phyloP scores from a whole-genome alignment of 2,797 vertebrate genomes.

The Semaprochilodus insignis region DNA sequence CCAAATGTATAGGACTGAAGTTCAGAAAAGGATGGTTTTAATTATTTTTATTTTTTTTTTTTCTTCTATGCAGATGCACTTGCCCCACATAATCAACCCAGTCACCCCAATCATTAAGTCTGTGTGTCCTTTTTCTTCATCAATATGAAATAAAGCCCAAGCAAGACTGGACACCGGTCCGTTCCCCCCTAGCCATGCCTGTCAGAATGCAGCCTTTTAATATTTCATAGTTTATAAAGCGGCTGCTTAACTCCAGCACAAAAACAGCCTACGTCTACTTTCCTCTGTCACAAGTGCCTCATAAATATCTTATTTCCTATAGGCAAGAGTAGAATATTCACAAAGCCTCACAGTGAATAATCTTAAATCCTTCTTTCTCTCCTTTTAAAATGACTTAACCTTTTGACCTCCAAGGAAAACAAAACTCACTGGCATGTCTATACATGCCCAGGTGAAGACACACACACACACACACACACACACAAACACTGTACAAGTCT shows the following conservation, averaged over 20 bases:
- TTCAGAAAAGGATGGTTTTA: no score
- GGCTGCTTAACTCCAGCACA: conserved; percentile 62
- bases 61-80: no score
- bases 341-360: conserved; percentile 14
- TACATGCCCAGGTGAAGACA: not conserved
- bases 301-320: conserved; percentile 14
- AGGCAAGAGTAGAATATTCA: conserved; percentile 14
- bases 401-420: not conserved
- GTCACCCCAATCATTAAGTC: no score
- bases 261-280: conserved; percentile 50
- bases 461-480: not conserved
- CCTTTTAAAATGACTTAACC: not conserved
- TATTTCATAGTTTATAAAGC: conserved; percentile 74
- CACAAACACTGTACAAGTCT: not conserved
- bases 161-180: conserved; percentile 62
- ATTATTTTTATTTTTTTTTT: no score
- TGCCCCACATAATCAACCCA: no score
- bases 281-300: not conserved
- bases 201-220: conserved; percentile 58
- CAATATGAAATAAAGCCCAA: conserved; percentile 69
- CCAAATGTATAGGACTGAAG: no score
- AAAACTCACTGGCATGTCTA: not conserved
- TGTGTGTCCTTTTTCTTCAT: conserved; percentile 71
- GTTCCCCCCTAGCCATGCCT: conserved; percentile 43
- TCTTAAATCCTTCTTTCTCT: not conserved